These are phyloP conservation scores for Periphyllus acericola DNA, from an alignment of 2,888 invertebrate genomes.

Conservation along the genomic window DNA sequence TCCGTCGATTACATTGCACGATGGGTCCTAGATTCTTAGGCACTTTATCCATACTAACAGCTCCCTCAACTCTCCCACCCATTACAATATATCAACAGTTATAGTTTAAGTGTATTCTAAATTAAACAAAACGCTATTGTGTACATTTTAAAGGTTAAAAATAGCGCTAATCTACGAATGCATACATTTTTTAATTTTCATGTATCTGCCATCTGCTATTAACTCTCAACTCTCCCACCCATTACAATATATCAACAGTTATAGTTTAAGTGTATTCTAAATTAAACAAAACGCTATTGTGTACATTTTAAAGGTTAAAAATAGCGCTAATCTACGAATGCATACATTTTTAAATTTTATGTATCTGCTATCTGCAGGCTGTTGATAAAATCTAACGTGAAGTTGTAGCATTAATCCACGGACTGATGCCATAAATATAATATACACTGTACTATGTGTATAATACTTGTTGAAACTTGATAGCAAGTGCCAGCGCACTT, in stretches of 20 bases:
- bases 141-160: not conserved
- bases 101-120: not conserved
- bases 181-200: not conserved
- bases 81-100: too few relatives aligned
- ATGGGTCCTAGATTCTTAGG: too few relatives aligned
- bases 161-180: not conserved
- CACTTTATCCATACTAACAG: too few relatives aligned
- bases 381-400: not conserved
- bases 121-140: conserved; percentile 3
- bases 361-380: not conserved
- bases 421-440: not conserved
- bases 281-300: conserved; percentile 3
- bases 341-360: not conserved
- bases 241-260: too few relatives aligned
- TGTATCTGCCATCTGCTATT: too few relatives aligned
- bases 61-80: too few relatives aligned
- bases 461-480: not conserved
- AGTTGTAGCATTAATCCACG: not conserved
- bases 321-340: not conserved
- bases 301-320: not conserved
- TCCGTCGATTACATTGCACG: too few relatives aligned
- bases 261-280: not conserved
- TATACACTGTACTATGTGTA: not conserved
- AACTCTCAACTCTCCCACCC: too few relatives aligned
- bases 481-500: not conserved